phyloP scores from a whole-genome alignment of 2,113 vertebrate genomes.

The Hymenochirus boettgeri region DNA sequence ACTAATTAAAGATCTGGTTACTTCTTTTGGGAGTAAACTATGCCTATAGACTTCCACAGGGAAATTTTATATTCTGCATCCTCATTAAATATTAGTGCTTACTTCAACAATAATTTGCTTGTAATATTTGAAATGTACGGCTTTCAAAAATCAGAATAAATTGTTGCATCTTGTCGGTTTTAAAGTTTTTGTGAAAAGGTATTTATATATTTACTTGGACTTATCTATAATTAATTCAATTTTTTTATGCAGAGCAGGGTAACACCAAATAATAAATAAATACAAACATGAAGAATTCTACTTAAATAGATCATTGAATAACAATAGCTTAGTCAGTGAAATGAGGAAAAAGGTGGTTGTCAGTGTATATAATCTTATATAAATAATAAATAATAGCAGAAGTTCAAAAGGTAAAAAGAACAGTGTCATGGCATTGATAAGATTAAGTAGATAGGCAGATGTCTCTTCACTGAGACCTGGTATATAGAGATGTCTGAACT shows the following conservation, averaged over 20 bases:
- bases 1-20: constrained; percentile 43
- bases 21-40: constrained; percentile 42
- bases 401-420: too few species aligned
- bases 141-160: constrained; percentile 23
- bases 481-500: too few species aligned
- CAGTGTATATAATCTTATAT: too few species aligned
- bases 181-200: neutral
- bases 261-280: neutral
- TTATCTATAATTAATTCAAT: neutral
- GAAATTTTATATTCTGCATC: constrained; percentile 37
- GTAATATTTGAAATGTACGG: constrained; percentile 23
- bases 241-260: neutral
- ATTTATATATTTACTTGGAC: neutral
- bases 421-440: too few species aligned
- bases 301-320: too few species aligned
- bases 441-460: too few species aligned
- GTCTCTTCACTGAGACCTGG: too few species aligned
- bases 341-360: too few species aligned
- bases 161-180: neutral
- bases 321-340: too few species aligned
- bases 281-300: neutral
- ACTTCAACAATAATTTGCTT: constrained; percentile 38
- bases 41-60: constrained; percentile 20
- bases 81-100: constrained; percentile 42
- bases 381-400: too few species aligned